phyloP scores from a whole-genome alignment of 2,113 vertebrate species.

The Calidris pugnax region DNA sequence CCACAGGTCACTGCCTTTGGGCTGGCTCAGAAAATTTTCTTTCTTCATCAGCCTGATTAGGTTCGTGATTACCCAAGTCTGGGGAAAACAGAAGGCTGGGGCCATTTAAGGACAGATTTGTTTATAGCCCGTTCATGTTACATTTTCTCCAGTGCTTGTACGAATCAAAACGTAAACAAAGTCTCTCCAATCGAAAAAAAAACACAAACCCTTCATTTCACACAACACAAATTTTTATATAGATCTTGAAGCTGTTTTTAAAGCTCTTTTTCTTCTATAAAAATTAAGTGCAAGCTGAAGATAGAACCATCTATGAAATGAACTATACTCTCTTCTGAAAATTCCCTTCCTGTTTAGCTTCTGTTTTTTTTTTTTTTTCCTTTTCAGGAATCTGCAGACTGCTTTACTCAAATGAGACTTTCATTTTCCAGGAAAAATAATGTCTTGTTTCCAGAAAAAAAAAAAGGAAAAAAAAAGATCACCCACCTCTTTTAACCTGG shows the following conservation, averaged over 20 bases:
- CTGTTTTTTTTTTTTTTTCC: neutral
- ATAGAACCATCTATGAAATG: neutral
- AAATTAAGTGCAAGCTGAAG: neutral
- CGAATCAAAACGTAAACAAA: neutral
- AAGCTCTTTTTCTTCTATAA: neutral
- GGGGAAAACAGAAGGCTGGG: neutral
- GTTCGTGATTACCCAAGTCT: neutral
- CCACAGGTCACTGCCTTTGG: neutral
- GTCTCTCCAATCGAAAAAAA: neutral
- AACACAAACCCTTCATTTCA: neutral
- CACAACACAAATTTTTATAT: neutral
- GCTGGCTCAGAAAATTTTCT: neutral
- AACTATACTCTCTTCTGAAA: neutral
- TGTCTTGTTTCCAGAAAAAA: neutral
- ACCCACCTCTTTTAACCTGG: neutral
- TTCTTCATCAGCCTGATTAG: neutral
- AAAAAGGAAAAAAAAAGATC: too few species aligned
- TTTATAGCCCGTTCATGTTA: neutral
- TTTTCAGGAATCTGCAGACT: neutral
- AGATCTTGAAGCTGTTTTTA: neutral
- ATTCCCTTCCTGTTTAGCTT: neutral
- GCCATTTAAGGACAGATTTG: neutral
- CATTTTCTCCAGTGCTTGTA: neutral
- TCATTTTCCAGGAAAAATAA: neutral
- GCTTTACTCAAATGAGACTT: neutral